Percentiles rank a stretch among this genome's conserved stretches.
phyloP scores from a whole-genome alignment of 1,140 invertebrate species.

The Ptiloglossa arizonensis region DNA sequence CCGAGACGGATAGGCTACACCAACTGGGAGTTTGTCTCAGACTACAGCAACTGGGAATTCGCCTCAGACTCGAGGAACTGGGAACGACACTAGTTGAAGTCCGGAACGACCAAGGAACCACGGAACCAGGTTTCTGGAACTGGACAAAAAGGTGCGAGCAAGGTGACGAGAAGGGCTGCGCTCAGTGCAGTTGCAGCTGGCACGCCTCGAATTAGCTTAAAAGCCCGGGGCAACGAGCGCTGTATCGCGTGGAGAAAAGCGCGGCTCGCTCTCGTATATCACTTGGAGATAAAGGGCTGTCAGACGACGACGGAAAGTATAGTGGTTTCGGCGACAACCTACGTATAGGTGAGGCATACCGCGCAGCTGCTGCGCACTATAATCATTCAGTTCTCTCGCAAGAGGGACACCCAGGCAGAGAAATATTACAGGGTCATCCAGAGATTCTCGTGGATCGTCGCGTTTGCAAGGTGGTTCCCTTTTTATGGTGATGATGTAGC shows the following conservation, averaged over 20 bases:
- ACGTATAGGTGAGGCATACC: slow-evolving; percentile 43
- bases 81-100: not conserved
- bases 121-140: not conserved
- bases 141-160: not conserved
- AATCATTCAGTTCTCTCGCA: slow-evolving; percentile 36
- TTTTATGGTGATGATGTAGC: too few relatives aligned
- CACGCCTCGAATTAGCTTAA: slow-evolving; percentile 61
- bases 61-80: too few relatives aligned
- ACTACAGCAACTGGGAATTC: too few relatives aligned
- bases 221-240: slow-evolving; percentile 49
- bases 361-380: slow-evolving; percentile 48
- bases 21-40: too few relatives aligned
- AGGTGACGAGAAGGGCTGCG: not conserved
- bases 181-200: slow-evolving; percentile 22
- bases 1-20: too few relatives aligned
- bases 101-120: not conserved
- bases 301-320: slow-evolving; percentile 62
- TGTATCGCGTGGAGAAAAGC: slow-evolving; percentile 34
- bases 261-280: slow-evolving; percentile 60
- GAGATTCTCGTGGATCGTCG: too few relatives aligned
- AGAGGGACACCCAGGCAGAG: not conserved
- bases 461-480: too few relatives aligned
- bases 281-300: slow-evolving; percentile 65
- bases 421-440: too few relatives aligned
- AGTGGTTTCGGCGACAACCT: slow-evolving; percentile 62